Evolutionary conservation across 2,888 invertebrate species (phyloP).

Genomic region (Alsophila aescularia): DNA sequence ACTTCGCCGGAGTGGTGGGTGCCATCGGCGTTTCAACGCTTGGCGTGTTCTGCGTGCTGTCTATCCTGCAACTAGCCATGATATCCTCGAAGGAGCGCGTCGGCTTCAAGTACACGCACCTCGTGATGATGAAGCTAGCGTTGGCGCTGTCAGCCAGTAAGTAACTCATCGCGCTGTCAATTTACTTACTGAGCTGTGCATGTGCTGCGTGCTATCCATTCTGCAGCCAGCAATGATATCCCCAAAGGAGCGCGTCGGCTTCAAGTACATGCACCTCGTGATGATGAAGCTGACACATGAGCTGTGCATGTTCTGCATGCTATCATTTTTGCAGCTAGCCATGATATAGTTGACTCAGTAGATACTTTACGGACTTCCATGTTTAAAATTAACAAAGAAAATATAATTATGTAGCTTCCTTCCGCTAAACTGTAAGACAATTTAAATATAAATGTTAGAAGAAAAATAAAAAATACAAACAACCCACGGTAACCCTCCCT

Average conservation of each 20-base stretch:
- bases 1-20: conserved; percentile 92
- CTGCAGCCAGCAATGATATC: conserved; percentile 95
- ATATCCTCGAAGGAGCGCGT: conserved; percentile 93
- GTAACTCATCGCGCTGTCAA: conserved; percentile 49
- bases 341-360: no score
- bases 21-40: conserved; percentile 89
- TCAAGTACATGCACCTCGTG: conserved; percentile 91
- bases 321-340: no score
- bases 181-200: conserved; percentile 75
- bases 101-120: conserved; percentile 89
- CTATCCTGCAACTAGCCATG: conserved; percentile 94
- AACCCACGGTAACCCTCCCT: no score
- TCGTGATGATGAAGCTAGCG: conserved; percentile 91
- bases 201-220: conserved; percentile 91
- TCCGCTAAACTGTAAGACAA: no score
- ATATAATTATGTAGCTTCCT: no score
- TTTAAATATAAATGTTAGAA: no score
- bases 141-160: conserved; percentile 91
- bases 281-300: conserved; percentile 92
- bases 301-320: no score
- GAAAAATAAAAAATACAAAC: no score
- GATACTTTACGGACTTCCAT: no score
- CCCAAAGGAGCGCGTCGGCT: conserved; percentile 91
- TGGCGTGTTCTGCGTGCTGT: conserved; percentile 91
- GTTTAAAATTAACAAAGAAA: no score